phyloP scores from a whole-genome alignment of 2,113 vertebrate species.

The Jacana jacana region DNA sequence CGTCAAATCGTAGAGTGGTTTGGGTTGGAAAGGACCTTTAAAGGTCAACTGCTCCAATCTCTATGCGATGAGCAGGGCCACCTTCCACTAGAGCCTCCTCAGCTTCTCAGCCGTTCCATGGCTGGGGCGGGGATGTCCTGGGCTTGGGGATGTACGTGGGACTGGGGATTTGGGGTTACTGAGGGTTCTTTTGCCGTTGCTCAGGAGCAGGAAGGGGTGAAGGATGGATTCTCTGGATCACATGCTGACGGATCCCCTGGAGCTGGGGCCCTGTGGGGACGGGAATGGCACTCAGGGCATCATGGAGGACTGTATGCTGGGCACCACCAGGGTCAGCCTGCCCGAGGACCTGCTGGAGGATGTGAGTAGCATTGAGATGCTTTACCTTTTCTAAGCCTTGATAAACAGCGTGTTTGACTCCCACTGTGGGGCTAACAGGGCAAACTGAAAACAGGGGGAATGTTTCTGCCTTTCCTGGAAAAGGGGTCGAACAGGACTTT shows the following conservation, averaged over 20 bases:
- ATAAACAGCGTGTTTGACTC: fast-evolving
- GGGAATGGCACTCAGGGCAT: constrained; percentile 71
- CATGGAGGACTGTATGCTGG: constrained; percentile 95
- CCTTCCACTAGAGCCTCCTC: neutral
- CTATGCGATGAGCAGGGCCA: neutral
- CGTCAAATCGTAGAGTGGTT: neutral
- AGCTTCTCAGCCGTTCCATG: fast-evolving
- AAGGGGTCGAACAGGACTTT: neutral
- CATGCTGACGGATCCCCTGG: constrained; percentile 90
- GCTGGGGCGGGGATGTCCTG: fast-evolving
- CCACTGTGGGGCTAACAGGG: neutral
- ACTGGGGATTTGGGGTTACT: neutral
- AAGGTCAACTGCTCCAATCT: neutral
- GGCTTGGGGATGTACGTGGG: fast-evolving
- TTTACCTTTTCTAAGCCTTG: neutral
- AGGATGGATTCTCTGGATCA: constrained; percentile 90
- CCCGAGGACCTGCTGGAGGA: constrained; percentile 95
- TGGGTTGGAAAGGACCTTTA: neutral
- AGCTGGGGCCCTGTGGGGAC: constrained; percentile 81
- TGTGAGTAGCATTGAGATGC: constrained; percentile 73
- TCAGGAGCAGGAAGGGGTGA: neutral
- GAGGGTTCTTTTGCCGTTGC: neutral
- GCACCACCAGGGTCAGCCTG: constrained; percentile 85
- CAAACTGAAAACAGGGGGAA: neutral
- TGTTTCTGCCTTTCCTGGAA: neutral